Base-by-base conservation (phyloP, 2,113 vertebrate genomes). In the Atherinomorus stipes region DNA sequence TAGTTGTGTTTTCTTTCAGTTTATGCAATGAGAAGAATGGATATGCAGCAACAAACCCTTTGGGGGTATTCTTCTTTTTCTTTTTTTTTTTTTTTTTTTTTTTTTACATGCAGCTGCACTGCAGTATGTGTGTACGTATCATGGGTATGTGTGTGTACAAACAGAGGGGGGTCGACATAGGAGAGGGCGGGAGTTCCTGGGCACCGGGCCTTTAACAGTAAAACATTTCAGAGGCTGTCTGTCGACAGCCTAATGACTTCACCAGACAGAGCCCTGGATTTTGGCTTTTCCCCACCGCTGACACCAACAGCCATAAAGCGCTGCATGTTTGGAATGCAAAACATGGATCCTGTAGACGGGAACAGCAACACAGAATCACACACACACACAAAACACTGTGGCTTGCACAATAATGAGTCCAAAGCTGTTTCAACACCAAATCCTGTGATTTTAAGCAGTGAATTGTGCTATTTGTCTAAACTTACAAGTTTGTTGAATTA, bases 241-340 rank as follows among this genome's bases (percentile, higher is more conserved):
- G 47, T 91, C 90, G 91, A 81, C 74, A 80, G 68, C 42, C 62
- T 93, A 91, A 94, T 91, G 91, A 89, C 81, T 94, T 91, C 71
- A 91, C 63, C 92, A 94, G 93, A 89, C 79, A 1, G 8, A 66
- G 77, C 56, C 31, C 87, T 87, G 83, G 83, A 83, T 81, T 85
- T 85, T 76, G 83, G 78, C 69, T 84, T 87, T 85, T 72, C 80
- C 85, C 66, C 83, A 80, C 79, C 64, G 47, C 83, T 50, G 79
- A 88, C 87, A 89, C 72, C 88, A 82, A 47, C 70, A 60, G 72
- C 80, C 74, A 75, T 88, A 85, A 91, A 89, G 87, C 40, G 25
- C 77, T 84, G 54, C 60, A 59, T 87, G 86, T 87, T 90, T 87
- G 87, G 91, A 90, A 92, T 81, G 78, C 69, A 85, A 83, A 81